Evolutionary conservation across 2,888 invertebrate genomes (phyloP).

Genomic region (Nowickia ferox): DNA sequence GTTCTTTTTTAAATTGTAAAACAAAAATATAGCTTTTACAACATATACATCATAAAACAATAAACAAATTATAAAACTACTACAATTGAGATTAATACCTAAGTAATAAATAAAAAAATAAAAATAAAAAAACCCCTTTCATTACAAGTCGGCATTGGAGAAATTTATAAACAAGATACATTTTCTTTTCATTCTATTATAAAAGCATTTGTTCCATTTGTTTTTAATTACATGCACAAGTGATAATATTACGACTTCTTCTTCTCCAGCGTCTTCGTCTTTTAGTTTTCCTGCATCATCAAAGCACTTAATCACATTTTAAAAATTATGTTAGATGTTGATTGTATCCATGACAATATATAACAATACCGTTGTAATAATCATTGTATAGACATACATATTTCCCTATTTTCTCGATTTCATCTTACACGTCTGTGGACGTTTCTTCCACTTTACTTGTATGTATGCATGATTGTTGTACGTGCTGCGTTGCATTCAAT

Average conservation of each 20-base stretch:
- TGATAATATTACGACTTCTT: slow-evolving; percentile 44
- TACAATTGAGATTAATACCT: slow-evolving; percentile 41
- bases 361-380: slow-evolving; percentile 63
- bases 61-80: background rate
- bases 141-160: slow-evolving; percentile 54
- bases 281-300: slow-evolving; percentile 1
- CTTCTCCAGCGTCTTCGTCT: background rate
- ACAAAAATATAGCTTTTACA: background rate
- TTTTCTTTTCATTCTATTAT: slow-evolving; percentile 39
- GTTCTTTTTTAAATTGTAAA: too few relatives aligned
- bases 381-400: slow-evolving; percentile 28
- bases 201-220: slow-evolving; percentile 8
- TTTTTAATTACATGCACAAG: slow-evolving; percentile 42
- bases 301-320: slow-evolving; percentile 67
- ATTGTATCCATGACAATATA: slow-evolving; percentile 57
- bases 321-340: slow-evolving; percentile 41
- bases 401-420: slow-evolving; percentile 44
- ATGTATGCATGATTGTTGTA: slow-evolving; percentile 36
- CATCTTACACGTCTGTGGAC: slow-evolving; percentile 36
- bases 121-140: slow-evolving; percentile 52
- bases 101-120: slow-evolving; percentile 37
- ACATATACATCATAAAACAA: background rate
- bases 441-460: slow-evolving; percentile 10
- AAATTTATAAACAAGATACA: slow-evolving; percentile 55
- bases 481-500: slow-evolving; percentile 61